Percentiles rank a stretch among this genome's conserved stretches.
Evolutionary conservation across 2,797 vertebrate genomes (phyloP).

Genomic region (Perodicticus potto): DNA sequence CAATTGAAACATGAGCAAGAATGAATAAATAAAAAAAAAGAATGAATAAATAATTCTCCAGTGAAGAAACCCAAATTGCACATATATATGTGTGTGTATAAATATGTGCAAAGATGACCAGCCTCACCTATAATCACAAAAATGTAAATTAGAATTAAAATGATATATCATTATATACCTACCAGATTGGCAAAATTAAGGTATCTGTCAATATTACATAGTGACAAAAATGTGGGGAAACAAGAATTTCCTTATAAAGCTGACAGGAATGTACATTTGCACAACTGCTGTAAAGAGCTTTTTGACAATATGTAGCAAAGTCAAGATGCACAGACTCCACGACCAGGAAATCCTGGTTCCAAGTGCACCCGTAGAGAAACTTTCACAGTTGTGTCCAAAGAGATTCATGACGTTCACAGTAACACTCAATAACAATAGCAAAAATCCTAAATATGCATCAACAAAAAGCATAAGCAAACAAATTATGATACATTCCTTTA

Average conservation of each 20-base stretch:
- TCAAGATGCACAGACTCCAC: neutral
- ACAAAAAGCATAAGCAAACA: neutral
- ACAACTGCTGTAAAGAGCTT: neutral
- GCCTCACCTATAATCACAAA: neutral
- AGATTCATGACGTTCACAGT: neutral
- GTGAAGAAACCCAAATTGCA: neutral
- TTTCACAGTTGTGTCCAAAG: neutral
- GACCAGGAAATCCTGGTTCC: neutral
- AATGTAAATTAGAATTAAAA: constrained; percentile 1
- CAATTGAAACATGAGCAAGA: neutral
- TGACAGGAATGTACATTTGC: neutral
- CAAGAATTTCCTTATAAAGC: neutral
- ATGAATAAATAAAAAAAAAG: constrained; percentile 28
- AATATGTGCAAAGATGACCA: neutral
- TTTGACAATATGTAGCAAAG: neutral
- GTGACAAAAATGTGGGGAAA: neutral
- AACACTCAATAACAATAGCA: constrained; percentile 1
- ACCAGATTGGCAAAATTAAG: neutral
- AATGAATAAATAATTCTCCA: constrained; percentile 15
- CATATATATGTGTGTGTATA: too few relatives aligned
- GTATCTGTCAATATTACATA: neutral
- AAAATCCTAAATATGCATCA: neutral
- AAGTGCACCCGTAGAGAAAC: neutral
- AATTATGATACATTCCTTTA: neutral
- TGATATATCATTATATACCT: neutral